Base-by-base conservation (phyloP, 2,113 vertebrate genomes). In the Labeo catla region DNA sequence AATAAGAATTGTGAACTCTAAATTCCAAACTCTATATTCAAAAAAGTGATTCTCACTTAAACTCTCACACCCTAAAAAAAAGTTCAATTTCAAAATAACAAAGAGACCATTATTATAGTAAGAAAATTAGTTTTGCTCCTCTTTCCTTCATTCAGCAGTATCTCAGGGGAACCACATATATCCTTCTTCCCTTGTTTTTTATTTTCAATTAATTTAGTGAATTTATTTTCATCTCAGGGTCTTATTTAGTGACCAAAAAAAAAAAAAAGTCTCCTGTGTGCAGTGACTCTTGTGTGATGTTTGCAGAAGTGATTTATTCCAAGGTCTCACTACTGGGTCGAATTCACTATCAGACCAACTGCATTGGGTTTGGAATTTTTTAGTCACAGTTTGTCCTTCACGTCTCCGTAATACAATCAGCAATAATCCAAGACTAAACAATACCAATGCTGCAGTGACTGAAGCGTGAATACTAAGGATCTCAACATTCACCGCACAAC, bases 161-260 rank as follows among this genome's bases (percentile, higher is more conserved):
- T 90, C 91, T 91, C 81, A 87, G 13, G 83, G 88, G 91, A 89
- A 28, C 39, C 36, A 72, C 76, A 87, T 82, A 83, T 91, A 85
- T 88, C 36, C 63, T 84, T 91, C 86, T 87, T 77, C 49, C 23
- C 76, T 54, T 91, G n/a, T 88, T 90, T 93, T 28, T 65, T 88
- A 92, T 86, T 93, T 93, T 90, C 93, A 94, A 95, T 94, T 83
- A 93, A 93, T 92, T 92, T 90, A 88, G 84, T 87, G 88, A 89
- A 93, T 94, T 92, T 89, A 84, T 91, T 91, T 92, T 85, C 89
- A 91, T 93, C 89, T 90, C 89, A 82, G 79, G 81, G 84, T 88
- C 92, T 87, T 92, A 89, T 82, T 80, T 89, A 80, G 80, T 88
- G 70, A 91, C 85, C 89, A 90, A 93, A 28, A 28, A 39, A 39